Evolutionary conservation across 2,888 invertebrate species (phyloP).

Genomic region (Ormyrus labotus): DNA sequence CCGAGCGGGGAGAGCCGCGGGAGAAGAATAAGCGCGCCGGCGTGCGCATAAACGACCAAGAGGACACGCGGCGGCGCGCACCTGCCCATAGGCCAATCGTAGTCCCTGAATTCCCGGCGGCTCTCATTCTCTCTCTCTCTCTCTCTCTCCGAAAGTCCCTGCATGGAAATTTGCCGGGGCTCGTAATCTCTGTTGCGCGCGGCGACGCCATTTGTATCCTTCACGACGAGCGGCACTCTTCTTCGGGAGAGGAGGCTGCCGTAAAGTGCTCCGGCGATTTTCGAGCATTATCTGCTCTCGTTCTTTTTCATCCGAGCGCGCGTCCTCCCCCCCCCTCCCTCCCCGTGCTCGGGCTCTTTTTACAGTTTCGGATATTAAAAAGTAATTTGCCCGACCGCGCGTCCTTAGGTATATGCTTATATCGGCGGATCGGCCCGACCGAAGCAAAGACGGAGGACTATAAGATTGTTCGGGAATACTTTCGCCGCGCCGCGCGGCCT

Average conservation of each 20-base stretch:
- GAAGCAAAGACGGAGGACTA: background rate
- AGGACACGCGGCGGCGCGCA: slow-evolving; percentile 24
- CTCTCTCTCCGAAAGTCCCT: background rate
- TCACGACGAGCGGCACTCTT: slow-evolving; percentile 52
- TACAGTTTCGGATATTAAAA: slow-evolving; percentile 48
- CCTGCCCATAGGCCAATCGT: slow-evolving; percentile 62
- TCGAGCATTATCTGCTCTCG: slow-evolving; percentile 46
- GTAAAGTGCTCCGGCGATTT: slow-evolving; percentile 49
- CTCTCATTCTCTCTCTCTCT: slow-evolving; percentile 10
- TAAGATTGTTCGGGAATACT: background rate
- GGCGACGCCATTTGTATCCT: slow-evolving; percentile 50
- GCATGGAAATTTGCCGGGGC: slow-evolving; percentile 61
- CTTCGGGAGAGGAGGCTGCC: slow-evolving; percentile 17
- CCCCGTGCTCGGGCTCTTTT: background rate
- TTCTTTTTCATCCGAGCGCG: slow-evolving; percentile 14
- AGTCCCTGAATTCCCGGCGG: slow-evolving; percentile 21
- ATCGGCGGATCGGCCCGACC: slow-evolving; percentile 18
- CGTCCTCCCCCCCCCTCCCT: background rate
- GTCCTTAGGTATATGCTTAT: slow-evolving; percentile 12
- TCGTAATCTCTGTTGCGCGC: slow-evolving; percentile 59
- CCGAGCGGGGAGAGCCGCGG: background rate
- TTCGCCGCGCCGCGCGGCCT: background rate
- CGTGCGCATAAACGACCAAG: background rate
- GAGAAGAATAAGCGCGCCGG: slow-evolving; percentile 38
- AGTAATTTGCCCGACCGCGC: slow-evolving; percentile 34